These are phyloP conservation scores for human (Homo sapiens) DNA, from an alignment of 2,113 vertebrate species.

Conservation along the genomic window DNA sequence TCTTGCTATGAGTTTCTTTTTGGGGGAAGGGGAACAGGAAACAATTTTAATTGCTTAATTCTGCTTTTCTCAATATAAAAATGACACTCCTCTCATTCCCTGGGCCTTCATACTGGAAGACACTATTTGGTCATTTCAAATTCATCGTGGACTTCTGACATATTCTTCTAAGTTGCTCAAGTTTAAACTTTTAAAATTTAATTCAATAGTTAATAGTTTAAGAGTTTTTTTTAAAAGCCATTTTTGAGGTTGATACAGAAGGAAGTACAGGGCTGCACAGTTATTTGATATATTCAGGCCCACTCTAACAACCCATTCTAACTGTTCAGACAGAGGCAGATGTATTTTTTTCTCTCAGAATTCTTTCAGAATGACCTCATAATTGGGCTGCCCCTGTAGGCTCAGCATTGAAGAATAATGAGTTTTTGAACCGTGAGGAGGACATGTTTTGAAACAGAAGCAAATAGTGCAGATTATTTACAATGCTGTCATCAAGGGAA, in stretches of 20 bases:
- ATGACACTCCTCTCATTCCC: neutral
- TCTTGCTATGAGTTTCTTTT: neutral
- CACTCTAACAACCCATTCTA: constrained; percentile 29
- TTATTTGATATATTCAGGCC: constrained; percentile 42
- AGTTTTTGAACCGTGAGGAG: constrained; percentile 39
- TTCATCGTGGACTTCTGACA: neutral
- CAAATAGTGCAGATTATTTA: constrained; percentile 48
- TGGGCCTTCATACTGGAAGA: neutral
- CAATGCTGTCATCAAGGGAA: neutral
- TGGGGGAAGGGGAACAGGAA: neutral
- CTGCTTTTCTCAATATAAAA: constrained; percentile 21
- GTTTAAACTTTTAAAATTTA: constrained; percentile 47
- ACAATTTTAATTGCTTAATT: constrained; percentile 35
- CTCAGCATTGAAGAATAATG: constrained; percentile 41
- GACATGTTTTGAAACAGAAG: constrained; percentile 65
- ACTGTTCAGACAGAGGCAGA: neutral
- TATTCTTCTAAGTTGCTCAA: constrained; percentile 22
- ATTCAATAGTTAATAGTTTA: constrained; percentile 31
- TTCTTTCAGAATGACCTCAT: constrained; percentile 68
- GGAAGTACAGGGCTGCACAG: neutral
- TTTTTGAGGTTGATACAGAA: neutral
- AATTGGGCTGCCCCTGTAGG: constrained; percentile 26
- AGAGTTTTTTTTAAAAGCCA: neutral
- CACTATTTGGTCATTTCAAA: neutral
- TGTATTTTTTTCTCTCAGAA: constrained; percentile 54